Percentiles rank a stretch among this genome's conserved stretches.
phyloP scores from a whole-genome alignment of 2,888 invertebrate species.

The Bimastos eiseni region DNA sequence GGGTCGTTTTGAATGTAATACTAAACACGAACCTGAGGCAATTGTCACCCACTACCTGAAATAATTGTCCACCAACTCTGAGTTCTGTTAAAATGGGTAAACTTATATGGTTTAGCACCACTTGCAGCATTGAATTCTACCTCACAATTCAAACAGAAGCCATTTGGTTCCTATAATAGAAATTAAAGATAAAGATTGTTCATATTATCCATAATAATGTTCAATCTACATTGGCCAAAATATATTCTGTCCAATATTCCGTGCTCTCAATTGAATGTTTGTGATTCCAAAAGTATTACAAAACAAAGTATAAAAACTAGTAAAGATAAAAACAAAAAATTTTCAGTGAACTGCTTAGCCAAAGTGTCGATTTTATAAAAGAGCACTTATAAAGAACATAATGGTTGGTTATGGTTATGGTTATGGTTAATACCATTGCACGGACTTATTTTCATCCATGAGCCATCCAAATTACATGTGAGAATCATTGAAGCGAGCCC shows the following conservation, averaged over 20 bases:
- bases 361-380: background rate
- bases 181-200: background rate
- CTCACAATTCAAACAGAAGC: background rate
- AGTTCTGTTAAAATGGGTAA: background rate
- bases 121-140: background rate
- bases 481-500: background rate
- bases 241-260: too few species aligned
- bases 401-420: too few species aligned
- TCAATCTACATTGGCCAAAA: too few species aligned
- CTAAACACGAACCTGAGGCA: too few species aligned
- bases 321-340: background rate
- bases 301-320: background rate
- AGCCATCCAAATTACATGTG: background rate
- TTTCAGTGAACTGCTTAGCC: background rate
- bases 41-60: background rate
- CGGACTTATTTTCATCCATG: background rate
- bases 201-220: too few species aligned
- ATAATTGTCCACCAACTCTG: background rate
- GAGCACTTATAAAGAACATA: background rate
- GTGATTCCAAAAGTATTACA: background rate
- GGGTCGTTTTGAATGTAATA: too few species aligned
- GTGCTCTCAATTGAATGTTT: too few species aligned
- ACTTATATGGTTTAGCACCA: background rate
- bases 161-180: background rate
- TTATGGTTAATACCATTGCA: constrained; percentile 25